These are phyloP conservation scores for Procavia capensis DNA, from an alignment of 2,113 vertebrate species.

Conservation along the genomic window DNA sequence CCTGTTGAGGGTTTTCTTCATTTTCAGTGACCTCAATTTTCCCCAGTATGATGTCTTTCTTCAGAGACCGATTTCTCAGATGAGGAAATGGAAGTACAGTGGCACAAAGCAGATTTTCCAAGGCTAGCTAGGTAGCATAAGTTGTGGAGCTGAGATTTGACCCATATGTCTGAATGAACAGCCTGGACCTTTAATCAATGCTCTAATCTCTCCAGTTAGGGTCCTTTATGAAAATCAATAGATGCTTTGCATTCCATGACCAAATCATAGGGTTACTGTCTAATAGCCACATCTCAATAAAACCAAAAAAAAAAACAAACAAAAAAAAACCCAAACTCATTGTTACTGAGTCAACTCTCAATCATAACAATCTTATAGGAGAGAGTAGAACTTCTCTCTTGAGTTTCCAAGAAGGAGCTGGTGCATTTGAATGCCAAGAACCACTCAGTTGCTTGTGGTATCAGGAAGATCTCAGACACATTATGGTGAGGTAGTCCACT, in stretches of 20 bases:
- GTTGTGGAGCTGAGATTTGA: background rate
- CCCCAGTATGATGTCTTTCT: too few species aligned
- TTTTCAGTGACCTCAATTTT: too few species aligned
- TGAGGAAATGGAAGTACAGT: background rate
- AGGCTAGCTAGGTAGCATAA: background rate
- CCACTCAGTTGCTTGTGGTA: background rate
- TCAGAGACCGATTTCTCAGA: background rate
- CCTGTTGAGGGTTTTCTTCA: too few species aligned
- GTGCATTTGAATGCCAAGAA: background rate
- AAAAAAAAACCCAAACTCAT: too few species aligned
- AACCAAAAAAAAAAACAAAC: too few species aligned
- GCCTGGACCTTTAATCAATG: background rate
- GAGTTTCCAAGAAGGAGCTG: background rate
- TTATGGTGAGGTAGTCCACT: background rate
- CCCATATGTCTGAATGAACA: background rate
- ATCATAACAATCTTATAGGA: too few species aligned
- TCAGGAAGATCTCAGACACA: background rate
- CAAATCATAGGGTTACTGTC: background rate
- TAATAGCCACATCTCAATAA: background rate
- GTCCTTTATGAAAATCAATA: background rate
- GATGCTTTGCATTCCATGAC: background rate
- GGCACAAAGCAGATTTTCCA: background rate
- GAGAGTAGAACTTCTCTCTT: too few species aligned
- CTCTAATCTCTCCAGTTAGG: background rate
- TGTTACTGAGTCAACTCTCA: too few species aligned